phyloP scores from a whole-genome alignment of 2,888 invertebrate species.

The Tinea trinotella region DNA sequence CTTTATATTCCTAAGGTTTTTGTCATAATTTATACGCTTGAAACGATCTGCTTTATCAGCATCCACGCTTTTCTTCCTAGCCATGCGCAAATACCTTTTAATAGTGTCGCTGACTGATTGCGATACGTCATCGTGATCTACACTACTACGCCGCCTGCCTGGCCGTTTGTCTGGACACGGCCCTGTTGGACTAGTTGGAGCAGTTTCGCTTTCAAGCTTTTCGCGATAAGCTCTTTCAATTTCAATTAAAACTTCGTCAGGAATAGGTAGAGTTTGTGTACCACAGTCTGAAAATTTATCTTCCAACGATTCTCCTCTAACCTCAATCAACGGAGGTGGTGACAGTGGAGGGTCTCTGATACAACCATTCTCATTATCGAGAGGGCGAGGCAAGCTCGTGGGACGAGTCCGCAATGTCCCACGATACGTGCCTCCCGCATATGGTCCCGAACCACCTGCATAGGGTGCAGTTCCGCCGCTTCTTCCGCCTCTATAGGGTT shows the following conservation, averaged over 20 bases:
- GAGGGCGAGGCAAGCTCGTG: constrained; percentile 22
- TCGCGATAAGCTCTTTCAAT: constrained; percentile 60
- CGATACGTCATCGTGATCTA: constrained; percentile 87
- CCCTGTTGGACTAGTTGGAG: constrained; percentile 55
- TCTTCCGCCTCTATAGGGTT: constrained; percentile 60
- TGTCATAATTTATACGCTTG: constrained; percentile 90
- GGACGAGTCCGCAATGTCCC: constrained; percentile 24
- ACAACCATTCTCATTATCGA: constrained; percentile 32
- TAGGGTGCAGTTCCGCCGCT: constrained; percentile 47
- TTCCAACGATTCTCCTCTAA: constrained; percentile 66
- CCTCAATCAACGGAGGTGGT: constrained; percentile 79
- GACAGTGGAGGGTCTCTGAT: constrained; percentile 58
- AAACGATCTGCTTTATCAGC: constrained; percentile 86
- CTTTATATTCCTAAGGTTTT: constrained; percentile 86
- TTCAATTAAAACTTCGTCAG: constrained; percentile 67
- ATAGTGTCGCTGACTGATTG: constrained; percentile 91
- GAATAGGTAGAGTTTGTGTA: constrained; percentile 75
- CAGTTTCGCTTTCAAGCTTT: constrained; percentile 51
- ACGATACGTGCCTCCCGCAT: constrained; percentile 19
- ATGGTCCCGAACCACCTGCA: constrained; percentile 24
- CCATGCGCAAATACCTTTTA: constrained; percentile 88
- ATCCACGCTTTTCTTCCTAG: constrained; percentile 88
- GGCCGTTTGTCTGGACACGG: constrained; percentile 46
- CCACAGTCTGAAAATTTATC: constrained; percentile 67
- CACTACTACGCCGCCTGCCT: constrained; percentile 79